Conservation (phyloP, 2,888 invertebrate genomes). For the Rotaria magnacalcarata region DNA sequence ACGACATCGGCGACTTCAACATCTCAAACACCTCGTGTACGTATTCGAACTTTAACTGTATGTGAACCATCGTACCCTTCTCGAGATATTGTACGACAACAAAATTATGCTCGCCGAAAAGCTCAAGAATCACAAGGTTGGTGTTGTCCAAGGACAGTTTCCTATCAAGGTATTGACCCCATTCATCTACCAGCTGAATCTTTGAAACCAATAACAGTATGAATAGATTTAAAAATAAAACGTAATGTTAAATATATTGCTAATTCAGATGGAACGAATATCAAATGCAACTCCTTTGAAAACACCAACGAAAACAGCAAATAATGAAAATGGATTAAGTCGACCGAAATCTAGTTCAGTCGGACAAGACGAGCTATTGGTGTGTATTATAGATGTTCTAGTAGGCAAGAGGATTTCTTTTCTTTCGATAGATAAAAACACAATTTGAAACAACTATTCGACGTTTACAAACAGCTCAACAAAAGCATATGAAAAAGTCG, state of each 20-base stretch:
- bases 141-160: neutral
- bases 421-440: neutral
- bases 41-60: neutral
- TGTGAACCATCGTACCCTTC: neutral
- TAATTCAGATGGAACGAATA: neutral
- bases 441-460: neutral
- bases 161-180: neutral
- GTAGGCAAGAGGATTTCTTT: no score
- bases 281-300: neutral
- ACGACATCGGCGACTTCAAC: neutral
- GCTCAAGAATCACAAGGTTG: neutral
- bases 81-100: neutral
- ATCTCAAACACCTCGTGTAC: neutral
- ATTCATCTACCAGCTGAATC: neutral
- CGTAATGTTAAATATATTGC: neutral
- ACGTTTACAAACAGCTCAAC: conserved; percentile 13
- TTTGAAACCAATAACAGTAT: neutral
- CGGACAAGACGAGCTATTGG: neutral
- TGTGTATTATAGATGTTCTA: neutral
- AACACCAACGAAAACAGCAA: neutral
- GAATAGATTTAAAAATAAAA: neutral
- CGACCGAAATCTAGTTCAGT: neutral
- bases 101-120: conserved; percentile 21
- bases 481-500: conserved; percentile 2
- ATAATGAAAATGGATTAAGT: neutral